phyloP scores from a whole-genome alignment of 2,113 vertebrate genomes.

The Neogobius melanostomus region DNA sequence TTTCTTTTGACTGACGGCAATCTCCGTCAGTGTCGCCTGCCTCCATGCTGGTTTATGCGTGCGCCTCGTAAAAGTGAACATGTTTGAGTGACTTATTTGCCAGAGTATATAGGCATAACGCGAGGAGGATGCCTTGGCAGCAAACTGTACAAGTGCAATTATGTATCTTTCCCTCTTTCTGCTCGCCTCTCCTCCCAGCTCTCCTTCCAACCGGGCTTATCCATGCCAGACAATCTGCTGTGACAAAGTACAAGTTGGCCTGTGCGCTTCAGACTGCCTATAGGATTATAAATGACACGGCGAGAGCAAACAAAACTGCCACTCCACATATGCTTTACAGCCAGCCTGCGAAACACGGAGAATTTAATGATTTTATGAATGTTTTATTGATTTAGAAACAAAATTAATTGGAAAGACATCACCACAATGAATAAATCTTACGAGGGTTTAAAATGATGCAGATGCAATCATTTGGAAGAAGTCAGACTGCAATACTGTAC shows the following conservation, averaged over 20 bases:
- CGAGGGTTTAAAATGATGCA: neutral
- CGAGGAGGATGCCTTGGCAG: conserved; percentile 64
- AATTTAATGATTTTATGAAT: conserved; percentile 31
- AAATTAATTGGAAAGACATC: conserved; percentile 30
- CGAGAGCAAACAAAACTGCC: conserved; percentile 42
- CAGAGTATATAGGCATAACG: conserved; percentile 58
- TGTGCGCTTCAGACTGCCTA: conserved; percentile 49
- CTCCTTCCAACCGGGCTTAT: conserved; percentile 53
- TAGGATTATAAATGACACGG: conserved; percentile 63
- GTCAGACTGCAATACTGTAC: neutral
- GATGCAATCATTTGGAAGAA: neutral
- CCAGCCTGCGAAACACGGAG: conserved; percentile 29
- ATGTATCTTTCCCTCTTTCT: conserved; percentile 43
- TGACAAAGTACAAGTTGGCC: conserved; percentile 65
- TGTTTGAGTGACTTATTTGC: conserved; percentile 55
- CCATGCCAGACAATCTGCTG: conserved; percentile 69
- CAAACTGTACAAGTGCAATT: conserved; percentile 59
- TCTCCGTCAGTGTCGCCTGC: conserved; percentile 45
- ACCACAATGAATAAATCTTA: conserved; percentile 18
- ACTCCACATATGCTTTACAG: conserved; percentile 56
- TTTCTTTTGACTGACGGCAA: conserved; percentile 47
- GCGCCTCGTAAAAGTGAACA: conserved; percentile 52
- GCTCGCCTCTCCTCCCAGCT: conserved; percentile 6
- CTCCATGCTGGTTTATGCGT: conserved; percentile 32
- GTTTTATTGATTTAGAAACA: conserved; percentile 32